Base-by-base conservation (phyloP, 1,140 invertebrate species). In the Pseudomyrmex concolor region DNA sequence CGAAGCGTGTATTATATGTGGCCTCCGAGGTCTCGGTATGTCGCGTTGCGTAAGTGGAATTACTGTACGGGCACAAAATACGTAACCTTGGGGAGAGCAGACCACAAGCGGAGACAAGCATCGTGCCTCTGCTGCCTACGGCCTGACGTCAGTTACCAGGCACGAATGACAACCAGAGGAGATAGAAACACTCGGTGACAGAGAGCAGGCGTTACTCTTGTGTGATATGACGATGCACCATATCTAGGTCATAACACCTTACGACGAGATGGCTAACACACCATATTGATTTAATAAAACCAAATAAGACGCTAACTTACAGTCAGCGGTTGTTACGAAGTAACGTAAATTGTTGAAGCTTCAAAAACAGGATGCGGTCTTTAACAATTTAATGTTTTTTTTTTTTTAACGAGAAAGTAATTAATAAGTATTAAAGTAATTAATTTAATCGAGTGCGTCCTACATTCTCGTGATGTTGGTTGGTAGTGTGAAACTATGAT, bases 1-100 rank as follows among this genome's bases (percentile, higher is more conserved):
- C 15, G 48, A 12, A 34, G 48, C 57, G 25, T 82, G 25, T 34
- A 63, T 82, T 82, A 82, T 82, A 82, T 60, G 62, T 59, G 54
- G 22, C 59, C 51, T 48, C 25, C 22, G 43, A 78, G 59, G 81
- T 67, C 72, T 73, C 54, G 48, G 34, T 57, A 25, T 45, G 54
- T 55, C 63, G 54, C 63, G 54, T 89, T 89, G 87, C 87, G 86
- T 89, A 89, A 84, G 83, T 82, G 50, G 71, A 73, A 84, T 88
- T 71, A 59, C 59, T 88, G 67, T 63, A 59, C 51, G 62, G 78
- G 66, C 50, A 19, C 77, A 73, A 12, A 67, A 22, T 22, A 25
- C 50, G 68, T 66, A 89, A 86, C 86, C 87, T 88, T 88, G 86
- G 2, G 25, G 2, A 78, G 66, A 86, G 25, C 67, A 81, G 63